A percentile compares a stretch with the other conserved stretches of the same genome.
Conservation (phyloP, 1,140 invertebrate species). For the Trichonephila clavata region DNA sequence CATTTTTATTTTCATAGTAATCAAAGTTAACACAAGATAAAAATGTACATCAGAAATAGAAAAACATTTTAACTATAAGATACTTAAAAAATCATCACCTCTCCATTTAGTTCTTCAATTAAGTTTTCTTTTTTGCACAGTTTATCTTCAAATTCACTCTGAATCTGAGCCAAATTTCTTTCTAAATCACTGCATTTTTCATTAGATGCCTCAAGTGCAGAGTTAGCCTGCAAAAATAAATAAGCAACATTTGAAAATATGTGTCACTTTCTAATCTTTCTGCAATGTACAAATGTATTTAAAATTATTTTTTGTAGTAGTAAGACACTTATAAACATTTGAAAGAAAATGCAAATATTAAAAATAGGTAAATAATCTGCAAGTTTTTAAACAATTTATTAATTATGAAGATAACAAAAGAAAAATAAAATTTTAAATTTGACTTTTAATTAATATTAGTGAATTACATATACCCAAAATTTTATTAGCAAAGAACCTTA, state of each 20-base stretch:
- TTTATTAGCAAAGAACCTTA: no score
- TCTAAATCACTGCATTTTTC: conserved; percentile 42
- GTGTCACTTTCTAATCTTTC: background rate
- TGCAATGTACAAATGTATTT: background rate
- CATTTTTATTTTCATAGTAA: no score
- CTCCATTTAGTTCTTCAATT: conserved; percentile 3
- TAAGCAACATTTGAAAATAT: background rate
- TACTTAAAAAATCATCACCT: background rate
- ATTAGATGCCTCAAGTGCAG: background rate
- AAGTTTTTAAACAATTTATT: no score
- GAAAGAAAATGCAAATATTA: no score
- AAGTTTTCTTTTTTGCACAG: background rate
- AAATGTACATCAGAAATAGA: background rate
- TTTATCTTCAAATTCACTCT: background rate
- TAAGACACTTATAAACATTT: no score
- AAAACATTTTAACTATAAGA: background rate
- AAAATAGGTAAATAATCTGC: no score
- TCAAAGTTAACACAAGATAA: no score
- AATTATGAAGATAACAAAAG: no score
- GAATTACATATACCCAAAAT: no score
- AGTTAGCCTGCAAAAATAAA: background rate
- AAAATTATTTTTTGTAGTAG: background rate
- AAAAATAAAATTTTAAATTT: no score
- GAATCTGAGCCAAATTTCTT: background rate
- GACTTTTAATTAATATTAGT: no score